These are phyloP conservation scores for Hylia prasina DNA, from an alignment of 2,113 vertebrate genomes.

Conservation along the genomic window DNA sequence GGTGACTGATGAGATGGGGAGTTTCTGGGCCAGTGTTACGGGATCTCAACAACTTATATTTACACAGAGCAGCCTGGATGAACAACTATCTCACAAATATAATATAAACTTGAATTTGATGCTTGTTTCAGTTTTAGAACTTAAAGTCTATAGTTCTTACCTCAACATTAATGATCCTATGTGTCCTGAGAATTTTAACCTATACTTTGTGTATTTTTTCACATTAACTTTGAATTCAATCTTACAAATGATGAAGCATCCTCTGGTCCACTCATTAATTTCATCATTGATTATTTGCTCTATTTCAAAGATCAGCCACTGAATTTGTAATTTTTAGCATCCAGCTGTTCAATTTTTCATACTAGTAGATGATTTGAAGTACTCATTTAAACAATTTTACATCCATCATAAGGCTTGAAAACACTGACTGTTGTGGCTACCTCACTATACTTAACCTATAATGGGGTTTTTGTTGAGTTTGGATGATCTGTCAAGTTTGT, in stretches of 20 bases:
- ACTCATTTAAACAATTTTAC: background rate
- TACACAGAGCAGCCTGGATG: accelerated
- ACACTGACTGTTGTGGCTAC: accelerated
- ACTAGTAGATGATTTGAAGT: background rate
- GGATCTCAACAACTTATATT: background rate
- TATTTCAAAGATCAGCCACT: background rate
- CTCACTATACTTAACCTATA: background rate
- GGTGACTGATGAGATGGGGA: accelerated
- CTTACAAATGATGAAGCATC: background rate
- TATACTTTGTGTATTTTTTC: background rate
- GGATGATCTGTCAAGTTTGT: background rate
- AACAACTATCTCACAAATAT: background rate
- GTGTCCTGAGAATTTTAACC: background rate
- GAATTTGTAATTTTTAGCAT: background rate
- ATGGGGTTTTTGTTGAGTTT: accelerated
- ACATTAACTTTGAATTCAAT: background rate
- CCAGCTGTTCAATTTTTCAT: background rate
- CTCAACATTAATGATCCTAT: background rate
- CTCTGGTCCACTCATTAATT: background rate
- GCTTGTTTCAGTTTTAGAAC: background rate
- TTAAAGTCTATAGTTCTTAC: background rate
- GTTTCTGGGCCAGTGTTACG: background rate
- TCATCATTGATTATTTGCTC: background rate
- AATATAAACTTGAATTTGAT: background rate
- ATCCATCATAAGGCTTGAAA: background rate